Base-by-base conservation (phyloP, 1,140 invertebrate species). In the Dreissena rostriformis region DNA sequence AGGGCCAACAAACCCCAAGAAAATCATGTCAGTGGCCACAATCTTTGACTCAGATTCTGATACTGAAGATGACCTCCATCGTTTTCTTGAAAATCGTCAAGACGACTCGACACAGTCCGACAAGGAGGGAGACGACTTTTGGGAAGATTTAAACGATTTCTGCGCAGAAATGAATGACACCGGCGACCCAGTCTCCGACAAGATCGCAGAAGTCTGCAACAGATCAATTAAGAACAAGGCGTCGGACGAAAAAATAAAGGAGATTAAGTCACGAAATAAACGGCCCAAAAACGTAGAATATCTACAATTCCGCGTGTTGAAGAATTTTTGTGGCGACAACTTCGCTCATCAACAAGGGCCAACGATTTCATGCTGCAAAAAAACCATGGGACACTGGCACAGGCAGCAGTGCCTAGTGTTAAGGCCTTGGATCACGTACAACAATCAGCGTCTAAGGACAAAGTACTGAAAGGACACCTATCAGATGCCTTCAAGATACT, bases 231-330 rank as follows among this genome's bases (percentile, higher is more conserved):
- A 57, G 19, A 57, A 57, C 53, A 57, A 57, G 53, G 53, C 53
- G 19, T 12, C 12, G 19, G 53, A 57, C 19, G 49, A 72, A 19
- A 72, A 72, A 22, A 19, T 72, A 52, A 51, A n/a, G n/a, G 24
- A 26, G 26, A 52, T 80, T 22, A 49, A 29, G 8, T 10, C 63
- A 10, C 19, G 14, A 10, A 19, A 57, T 67, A 53, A 51, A 63
- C 12, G n/a, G 17, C 71, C 51, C 19, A 52, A 73, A 22, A 73
- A 73, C 28, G 15, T 73, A 6, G 8, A 19, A 6, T 28, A 73
- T 73, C 26, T 73, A 24, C 71, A 73, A 39, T 73, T 53, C 71
- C 71, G 15, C 52, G 28, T 11, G 52, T 73, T 8, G 51, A 73
- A 8, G 71, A 73, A 5, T 19, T 73, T 22, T 55, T 73, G 8